Conservation (phyloP, 2,797 vertebrate species). For the Cossypha caffra region DNA sequence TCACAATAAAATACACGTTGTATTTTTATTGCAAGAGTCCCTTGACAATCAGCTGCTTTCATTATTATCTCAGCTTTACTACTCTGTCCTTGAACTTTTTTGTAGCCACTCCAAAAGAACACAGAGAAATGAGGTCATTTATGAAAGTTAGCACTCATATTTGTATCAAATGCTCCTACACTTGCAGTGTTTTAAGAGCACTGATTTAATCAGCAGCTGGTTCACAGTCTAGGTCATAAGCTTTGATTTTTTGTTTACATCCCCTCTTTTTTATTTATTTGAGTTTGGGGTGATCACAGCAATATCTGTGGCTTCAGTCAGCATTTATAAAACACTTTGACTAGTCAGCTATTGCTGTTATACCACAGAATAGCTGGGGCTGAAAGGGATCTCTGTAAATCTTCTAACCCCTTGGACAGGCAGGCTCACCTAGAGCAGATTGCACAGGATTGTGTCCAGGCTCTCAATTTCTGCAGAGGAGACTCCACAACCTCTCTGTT, state of each 20-base stretch:
- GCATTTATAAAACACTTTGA: background rate
- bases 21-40: background rate
- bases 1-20: background rate
- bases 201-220: background rate
- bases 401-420: too few species aligned
- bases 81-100: background rate
- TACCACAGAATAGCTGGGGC: fast-evolving
- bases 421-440: background rate
- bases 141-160: background rate
- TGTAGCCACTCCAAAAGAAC: background rate
- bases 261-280: background rate
- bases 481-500: background rate
- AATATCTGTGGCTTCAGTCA: background rate
- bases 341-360: background rate
- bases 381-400: background rate
- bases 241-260: background rate
- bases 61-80: background rate
- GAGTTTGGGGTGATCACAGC: background rate
- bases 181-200: background rate
- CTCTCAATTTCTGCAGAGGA: background rate
- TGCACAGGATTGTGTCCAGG: background rate
- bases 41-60: background rate
- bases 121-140: background rate
- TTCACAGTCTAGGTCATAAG: background rate
- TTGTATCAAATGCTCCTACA: background rate